Evolutionary conservation across 2,797 vertebrate species (phyloP).

Genomic region (Capromys pilorides): DNA sequence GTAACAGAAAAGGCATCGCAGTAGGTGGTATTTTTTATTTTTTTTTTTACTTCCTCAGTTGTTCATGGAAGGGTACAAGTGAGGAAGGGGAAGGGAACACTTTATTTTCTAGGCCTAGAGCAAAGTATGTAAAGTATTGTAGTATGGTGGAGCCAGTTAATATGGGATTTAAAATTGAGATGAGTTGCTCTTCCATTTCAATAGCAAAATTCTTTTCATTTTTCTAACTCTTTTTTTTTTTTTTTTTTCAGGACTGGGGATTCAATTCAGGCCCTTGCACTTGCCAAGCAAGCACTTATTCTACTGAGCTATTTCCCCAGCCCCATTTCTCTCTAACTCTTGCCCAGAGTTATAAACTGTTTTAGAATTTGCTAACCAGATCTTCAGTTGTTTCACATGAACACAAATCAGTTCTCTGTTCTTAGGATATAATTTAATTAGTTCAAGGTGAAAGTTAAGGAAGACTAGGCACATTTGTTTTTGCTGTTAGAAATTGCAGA

Average conservation of each 20-base stretch:
- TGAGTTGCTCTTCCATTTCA: not conserved
- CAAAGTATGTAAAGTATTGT: not conserved
- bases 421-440: constrained; percentile 73
- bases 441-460: constrained; percentile 38
- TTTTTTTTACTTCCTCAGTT: constrained; percentile 26
- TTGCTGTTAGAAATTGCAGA: constrained; percentile 58
- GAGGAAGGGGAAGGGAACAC: not conserved
- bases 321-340: constrained; percentile 50
- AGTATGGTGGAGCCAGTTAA: constrained; percentile 23
- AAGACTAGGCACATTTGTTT: constrained; percentile 63
- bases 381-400: constrained; percentile 74
- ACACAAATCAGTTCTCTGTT: constrained; percentile 32
- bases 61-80: not conserved
- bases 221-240: no score
- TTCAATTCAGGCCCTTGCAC: no score
- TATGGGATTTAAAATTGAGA: constrained; percentile 58
- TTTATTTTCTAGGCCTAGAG: not conserved
- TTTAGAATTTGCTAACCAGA: constrained; percentile 69
- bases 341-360: constrained; percentile 70
- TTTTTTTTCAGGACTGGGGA: no score
- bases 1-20: not conserved
- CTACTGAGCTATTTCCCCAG: no score
- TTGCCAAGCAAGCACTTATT: no score
- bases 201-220: constrained; percentile 62
- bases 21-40: not conserved